Evolutionary conservation across 2,797 vertebrate genomes (phyloP), one percentile per base, ranked within the genome.

Genomic region (Artibeus jamaicensis): DNA sequence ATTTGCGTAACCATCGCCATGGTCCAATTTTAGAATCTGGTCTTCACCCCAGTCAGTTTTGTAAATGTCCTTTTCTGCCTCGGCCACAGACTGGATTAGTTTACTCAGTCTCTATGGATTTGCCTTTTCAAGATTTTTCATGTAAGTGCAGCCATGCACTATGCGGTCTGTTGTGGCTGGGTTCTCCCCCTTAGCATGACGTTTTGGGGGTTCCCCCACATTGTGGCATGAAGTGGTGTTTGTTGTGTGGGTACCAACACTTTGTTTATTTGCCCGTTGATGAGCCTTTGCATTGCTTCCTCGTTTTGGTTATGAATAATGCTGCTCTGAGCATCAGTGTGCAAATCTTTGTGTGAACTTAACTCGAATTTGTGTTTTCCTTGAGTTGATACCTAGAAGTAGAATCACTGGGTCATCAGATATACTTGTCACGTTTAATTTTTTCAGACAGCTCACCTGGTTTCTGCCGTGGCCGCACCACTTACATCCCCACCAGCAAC

Each of bases 61-160:
- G 50, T 42, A 22, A 34, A n/a, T 59, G 39, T 19, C 21, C 8
- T 37, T 78, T 77, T 50, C 26, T 39, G 34, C 19, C 10, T 53
- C 3, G 1, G 6, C 4, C 24, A 55, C 24, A 70, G 44, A 50
- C 5, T 34, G 29, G 26, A 29, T 14, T 86, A 24, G 50, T 44
- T 71, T 57, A 85, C 55, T 26, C 59, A n/a, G 46, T 83, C 77
- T 87, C 6, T 39, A 53, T 6, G 10, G 37, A 44, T 24, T 73
- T 65, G 11, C 10, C 42, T 48, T 89, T 55, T 67, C n/a, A 39
- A 67, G 71, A 39, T 42, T 70, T 70, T 42, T 76, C 42, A n/a
- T 19, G 32, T 14, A 44, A 24, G 57, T 68, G 44, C 0, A 53
- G 3, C 57, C 18, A n/a, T 11, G 18, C 0, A 24, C 2, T 0